phyloP scores from a whole-genome alignment of 2,888 invertebrate genomes.

The Diarsia dahlii region DNA sequence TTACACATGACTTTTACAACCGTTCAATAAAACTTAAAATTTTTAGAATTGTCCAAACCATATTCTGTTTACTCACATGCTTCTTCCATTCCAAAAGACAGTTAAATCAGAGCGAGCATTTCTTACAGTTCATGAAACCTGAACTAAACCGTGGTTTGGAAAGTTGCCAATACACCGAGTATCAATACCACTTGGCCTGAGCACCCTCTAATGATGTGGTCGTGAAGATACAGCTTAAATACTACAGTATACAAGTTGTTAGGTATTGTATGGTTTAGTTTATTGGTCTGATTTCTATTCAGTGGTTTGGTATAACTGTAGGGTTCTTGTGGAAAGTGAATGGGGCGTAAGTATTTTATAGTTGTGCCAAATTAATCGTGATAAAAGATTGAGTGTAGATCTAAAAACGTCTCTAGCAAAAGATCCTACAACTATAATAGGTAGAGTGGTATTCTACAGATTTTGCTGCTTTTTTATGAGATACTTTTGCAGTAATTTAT shows the following conservation, averaged over 20 bases:
- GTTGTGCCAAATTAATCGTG: neutral
- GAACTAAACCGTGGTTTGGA: slow-evolving; percentile 30
- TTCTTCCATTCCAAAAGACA: neutral
- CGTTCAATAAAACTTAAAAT: neutral
- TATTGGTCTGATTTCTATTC: slow-evolving; percentile 24
- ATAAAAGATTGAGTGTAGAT: neutral
- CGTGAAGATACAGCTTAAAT: slow-evolving; percentile 46
- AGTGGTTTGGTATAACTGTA: neutral
- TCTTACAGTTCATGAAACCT: slow-evolving; percentile 23
- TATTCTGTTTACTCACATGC: neutral
- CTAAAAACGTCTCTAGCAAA: neutral
- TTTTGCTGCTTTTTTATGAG: too few species aligned
- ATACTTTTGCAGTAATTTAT: neutral
- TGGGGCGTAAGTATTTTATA: neutral
- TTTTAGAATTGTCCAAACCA: neutral
- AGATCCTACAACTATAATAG: neutral
- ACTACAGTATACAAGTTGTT: slow-evolving; percentile 7
- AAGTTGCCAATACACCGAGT: slow-evolving; percentile 37
- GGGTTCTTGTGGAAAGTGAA: neutral
- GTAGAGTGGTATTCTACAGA: neutral
- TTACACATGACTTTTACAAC: neutral
- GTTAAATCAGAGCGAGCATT: slow-evolving; percentile 11
- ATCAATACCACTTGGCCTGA: slow-evolving; percentile 47
- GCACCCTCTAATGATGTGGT: slow-evolving; percentile 31
- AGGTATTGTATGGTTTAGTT: slow-evolving; percentile 18